phyloP scores from a whole-genome alignment of 2,888 invertebrate genomes.

The Ophion costatus region DNA sequence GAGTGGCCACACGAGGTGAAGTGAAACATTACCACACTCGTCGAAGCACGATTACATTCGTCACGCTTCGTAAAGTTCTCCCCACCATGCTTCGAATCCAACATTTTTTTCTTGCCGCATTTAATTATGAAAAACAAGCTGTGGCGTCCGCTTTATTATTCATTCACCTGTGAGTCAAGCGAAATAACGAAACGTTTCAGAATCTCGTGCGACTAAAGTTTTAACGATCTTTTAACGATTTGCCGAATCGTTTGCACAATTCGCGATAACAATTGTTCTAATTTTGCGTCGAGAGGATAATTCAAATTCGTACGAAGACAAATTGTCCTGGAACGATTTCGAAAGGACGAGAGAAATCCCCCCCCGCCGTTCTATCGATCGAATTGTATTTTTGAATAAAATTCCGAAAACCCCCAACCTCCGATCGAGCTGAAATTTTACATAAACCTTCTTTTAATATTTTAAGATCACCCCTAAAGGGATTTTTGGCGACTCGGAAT shows the following conservation, averaged over 20 bases:
- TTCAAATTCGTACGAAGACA: not conserved
- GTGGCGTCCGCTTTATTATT: slow-evolving; percentile 57
- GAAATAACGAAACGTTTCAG: not conserved
- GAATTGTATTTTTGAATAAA: too few species aligned
- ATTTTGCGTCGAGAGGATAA: not conserved
- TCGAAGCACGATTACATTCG: slow-evolving; percentile 51
- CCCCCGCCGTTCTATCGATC: too few species aligned
- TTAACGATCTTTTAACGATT: not conserved
- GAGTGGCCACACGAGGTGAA: slow-evolving; percentile 44
- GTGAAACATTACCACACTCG: slow-evolving; percentile 23
- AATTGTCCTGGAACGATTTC: too few species aligned
- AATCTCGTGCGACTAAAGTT: not conserved
- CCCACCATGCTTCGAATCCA: slow-evolving; percentile 26
- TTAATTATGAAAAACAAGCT: slow-evolving; percentile 63
- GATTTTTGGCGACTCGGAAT: too few species aligned
- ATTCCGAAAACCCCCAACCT: too few species aligned
- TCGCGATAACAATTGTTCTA: not conserved
- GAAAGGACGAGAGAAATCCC: too few species aligned
- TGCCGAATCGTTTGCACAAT: not conserved
- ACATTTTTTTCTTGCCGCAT: slow-evolving; percentile 54
- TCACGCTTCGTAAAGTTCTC: slow-evolving; percentile 50
- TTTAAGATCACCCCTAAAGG: too few species aligned
- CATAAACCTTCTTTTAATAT: too few species aligned
- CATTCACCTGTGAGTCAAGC: slow-evolving; percentile 56
- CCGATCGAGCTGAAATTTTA: too few species aligned